Evolutionary conservation across 2,888 invertebrate species (phyloP), one percentile per base, ranked within the genome.

Genomic region (Morpho deidamia): DNA sequence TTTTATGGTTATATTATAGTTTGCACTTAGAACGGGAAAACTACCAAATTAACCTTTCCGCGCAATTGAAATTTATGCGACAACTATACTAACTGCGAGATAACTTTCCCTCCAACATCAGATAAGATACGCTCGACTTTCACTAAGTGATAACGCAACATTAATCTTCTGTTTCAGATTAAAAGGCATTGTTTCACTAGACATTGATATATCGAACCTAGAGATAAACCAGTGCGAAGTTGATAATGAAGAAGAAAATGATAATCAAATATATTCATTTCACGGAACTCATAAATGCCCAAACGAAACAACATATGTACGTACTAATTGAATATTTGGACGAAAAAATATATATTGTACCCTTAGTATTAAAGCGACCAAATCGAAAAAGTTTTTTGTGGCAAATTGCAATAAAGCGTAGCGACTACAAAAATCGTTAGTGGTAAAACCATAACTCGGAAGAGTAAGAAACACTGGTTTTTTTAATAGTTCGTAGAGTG

Each of bases 231-330:
- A 97, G 73, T 97, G 97, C 78, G 96, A 96, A 69, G 73, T 68
- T 34, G 68, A 71, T 61, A 60, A 64, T 39, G 69, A 69, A 40
- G 69, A 71, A 42, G 75, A 71, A 58, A 81, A 70, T 60, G 80
- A 85, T 59, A 91, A 93, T 71, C 94, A 95, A 76, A 93, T 96
- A 68, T 92, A 93, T 73, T 93, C 94, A 9, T 97, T 97, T 78
- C 93, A 94, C 65, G 96, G 96, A 62, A 96, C 97, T 14, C 97
- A 97, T 82, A 97, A 96, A 87, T 97, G 97, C 78, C 96, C 96
- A 71, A 94, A 93, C 72, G 90, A 91, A 63, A 95, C 95, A 47
- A 95, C 95, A 72, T 91, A 93, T 90, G 96, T 96, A 91, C 92
- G 91, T 86, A 23, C 23, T 23, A 23, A 2, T 23, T 23, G 23